A percentile compares a stretch with the other conserved stretches of the same genome.
Evolutionary conservation across 2,113 vertebrate species (phyloP).

Genomic region (Kryptolebias marmoratus): DNA sequence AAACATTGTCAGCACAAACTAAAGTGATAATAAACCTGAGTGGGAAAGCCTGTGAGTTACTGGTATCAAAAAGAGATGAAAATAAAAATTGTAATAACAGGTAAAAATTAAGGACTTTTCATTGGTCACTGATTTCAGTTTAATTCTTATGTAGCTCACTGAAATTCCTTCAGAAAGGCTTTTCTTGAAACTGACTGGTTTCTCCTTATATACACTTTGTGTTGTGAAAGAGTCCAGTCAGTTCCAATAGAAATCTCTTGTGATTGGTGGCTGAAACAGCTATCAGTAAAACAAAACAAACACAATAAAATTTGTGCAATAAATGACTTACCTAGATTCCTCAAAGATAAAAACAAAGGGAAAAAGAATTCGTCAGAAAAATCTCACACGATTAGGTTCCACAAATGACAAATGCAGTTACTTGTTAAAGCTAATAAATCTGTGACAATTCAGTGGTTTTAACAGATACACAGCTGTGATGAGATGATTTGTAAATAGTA

Average conservation of each 20-base stretch:
- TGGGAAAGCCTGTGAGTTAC: no score
- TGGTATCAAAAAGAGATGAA: neutral
- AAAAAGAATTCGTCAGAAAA: no score
- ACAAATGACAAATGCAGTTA: no score
- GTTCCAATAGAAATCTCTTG: neutral
- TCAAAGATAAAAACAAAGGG: no score
- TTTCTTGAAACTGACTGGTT: neutral
- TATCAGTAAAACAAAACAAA: neutral
- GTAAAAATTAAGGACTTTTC: neutral
- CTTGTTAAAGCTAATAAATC: no score
- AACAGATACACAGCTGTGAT: no score
- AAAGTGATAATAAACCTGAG: no score
- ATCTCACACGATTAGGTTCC: no score
- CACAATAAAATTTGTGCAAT: neutral
- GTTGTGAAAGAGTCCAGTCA: slow-evolving; percentile 13
- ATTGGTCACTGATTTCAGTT: neutral
- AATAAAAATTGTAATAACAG: neutral
- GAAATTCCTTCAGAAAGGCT: neutral
- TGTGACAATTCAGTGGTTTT: no score
- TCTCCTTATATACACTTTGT: neutral
- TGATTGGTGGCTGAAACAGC: neutral
- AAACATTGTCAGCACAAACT: no score
- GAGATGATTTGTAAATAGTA: no score
- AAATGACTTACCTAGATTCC: neutral
- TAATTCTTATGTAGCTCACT: neutral